phyloP scores from a whole-genome alignment of 2,888 invertebrate genomes.

The Calameuta idolon region DNA sequence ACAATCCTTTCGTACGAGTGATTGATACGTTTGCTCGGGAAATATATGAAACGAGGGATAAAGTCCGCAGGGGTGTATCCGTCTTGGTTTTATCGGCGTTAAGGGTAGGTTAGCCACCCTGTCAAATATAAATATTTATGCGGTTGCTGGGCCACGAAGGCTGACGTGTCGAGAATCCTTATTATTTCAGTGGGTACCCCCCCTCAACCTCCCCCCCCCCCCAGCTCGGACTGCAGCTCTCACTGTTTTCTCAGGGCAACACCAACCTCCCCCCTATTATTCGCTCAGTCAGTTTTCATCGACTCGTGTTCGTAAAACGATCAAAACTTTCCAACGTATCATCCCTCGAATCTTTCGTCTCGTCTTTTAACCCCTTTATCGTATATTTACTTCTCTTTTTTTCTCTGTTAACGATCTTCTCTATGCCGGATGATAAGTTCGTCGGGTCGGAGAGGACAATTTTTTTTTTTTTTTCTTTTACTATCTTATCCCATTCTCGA shows the following conservation, averaged over 20 bases:
- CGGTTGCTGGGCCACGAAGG: constrained; percentile 15
- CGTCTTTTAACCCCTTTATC: not conserved
- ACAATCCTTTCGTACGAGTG: not conserved
- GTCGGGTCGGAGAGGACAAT: not conserved
- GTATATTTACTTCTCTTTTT: too few species aligned
- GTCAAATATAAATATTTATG: constrained; percentile 40
- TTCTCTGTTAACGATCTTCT: too few species aligned
- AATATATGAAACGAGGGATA: not conserved
- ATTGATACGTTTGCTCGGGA: constrained; percentile 5
- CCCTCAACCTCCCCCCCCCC: not conserved
- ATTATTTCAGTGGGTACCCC: constrained; percentile 20
- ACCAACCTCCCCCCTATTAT: constrained; percentile 8
- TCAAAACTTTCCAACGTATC: not conserved
- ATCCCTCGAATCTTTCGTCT: not conserved
- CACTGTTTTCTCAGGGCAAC: constrained; percentile 15
- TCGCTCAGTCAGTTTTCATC: constrained; percentile 12
- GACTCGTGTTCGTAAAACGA: not conserved
- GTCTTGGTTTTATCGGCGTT: constrained; percentile 8
- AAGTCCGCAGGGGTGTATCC: constrained; percentile 2
- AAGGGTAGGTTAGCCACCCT: constrained; percentile 12
- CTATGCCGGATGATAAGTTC: too few species aligned
- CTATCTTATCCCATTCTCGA: not conserved
- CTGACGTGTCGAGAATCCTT: constrained; percentile 25
- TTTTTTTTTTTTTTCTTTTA: not conserved
- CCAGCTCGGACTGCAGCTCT: not conserved